Percentiles rank a stretch among this genome's conserved stretches.
Conservation (phyloP, 2,888 invertebrate species). For the Tetranychus piercei region DNA sequence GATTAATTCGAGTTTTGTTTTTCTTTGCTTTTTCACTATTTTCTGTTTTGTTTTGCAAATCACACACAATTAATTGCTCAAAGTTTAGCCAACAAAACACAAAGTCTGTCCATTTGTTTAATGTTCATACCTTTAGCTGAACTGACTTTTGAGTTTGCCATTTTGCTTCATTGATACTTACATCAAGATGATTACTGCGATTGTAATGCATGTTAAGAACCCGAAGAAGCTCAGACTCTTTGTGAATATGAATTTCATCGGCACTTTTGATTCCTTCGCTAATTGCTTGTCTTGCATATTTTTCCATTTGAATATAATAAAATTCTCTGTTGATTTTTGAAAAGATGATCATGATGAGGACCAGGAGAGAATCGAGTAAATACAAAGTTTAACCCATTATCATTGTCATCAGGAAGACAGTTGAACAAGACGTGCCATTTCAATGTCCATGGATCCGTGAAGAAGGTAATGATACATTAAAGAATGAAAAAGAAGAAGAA, state of each 20-base stretch:
- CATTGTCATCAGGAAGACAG: not conserved
- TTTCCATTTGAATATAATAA: conserved; percentile 99
- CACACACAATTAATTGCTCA: no score
- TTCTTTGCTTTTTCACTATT: not conserved
- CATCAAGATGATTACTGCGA: conserved; percentile 88
- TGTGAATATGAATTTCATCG: conserved; percentile 79
- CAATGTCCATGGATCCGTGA: not conserved
- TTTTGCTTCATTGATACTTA: conserved; percentile 36
- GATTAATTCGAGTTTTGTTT: not conserved
- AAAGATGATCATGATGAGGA: conserved; percentile 18
- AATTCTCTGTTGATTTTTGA: conserved; percentile 64
- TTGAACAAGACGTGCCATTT: not conserved
- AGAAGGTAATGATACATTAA: not conserved
- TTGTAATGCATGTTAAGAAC: conserved; percentile 97
- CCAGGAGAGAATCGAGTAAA: conserved; percentile 8
- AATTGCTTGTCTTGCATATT: conserved; percentile 92
- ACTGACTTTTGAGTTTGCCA: not conserved
- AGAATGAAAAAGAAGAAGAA: not conserved
- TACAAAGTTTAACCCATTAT: conserved; percentile 13
- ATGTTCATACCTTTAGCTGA: not conserved
- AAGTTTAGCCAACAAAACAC: no score
- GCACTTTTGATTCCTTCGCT: conserved; percentile 83
- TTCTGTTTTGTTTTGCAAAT: not conserved
- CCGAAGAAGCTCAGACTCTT: conserved; percentile 90
- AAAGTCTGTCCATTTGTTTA: no score